Conservation (phyloP, 92 coral and sea anemone genomes). For the Zoanthus gigantus region DNA sequence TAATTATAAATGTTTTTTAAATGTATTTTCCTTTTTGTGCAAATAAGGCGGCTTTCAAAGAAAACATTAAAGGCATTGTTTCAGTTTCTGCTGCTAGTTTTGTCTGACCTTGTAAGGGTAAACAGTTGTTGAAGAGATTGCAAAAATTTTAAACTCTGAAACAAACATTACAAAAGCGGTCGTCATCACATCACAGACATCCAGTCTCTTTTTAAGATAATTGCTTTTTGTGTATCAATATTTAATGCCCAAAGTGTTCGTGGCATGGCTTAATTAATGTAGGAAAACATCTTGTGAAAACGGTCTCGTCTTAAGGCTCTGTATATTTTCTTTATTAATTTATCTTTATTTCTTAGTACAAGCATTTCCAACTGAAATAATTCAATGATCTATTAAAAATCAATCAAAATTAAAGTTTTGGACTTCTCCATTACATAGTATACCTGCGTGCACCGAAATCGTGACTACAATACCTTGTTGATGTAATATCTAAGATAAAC, state of each 20-base stretch:
- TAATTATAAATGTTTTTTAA: background rate
- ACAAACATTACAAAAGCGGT: background rate
- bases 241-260: background rate
- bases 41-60: background rate
- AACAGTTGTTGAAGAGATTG: too few species aligned
- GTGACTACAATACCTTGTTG: background rate
- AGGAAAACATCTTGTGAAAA: background rate
- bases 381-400: background rate
- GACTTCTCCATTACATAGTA: background rate
- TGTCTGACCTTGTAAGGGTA: too few species aligned
- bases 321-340: background rate
- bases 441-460: conserved; percentile 21
- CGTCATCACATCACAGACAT: background rate
- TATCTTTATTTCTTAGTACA: background rate
- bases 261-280: background rate
- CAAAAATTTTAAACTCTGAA: background rate
- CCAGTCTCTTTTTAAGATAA: background rate
- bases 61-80: background rate
- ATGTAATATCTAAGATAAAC: conserved; percentile 15
- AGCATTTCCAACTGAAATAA: background rate
- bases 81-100: too few species aligned
- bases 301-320: background rate
- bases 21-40: background rate
- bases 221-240: background rate
- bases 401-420: background rate